Evolutionary conservation across 2,113 vertebrate species (phyloP).

Genomic region (Prionailurus bengalensis): DNA sequence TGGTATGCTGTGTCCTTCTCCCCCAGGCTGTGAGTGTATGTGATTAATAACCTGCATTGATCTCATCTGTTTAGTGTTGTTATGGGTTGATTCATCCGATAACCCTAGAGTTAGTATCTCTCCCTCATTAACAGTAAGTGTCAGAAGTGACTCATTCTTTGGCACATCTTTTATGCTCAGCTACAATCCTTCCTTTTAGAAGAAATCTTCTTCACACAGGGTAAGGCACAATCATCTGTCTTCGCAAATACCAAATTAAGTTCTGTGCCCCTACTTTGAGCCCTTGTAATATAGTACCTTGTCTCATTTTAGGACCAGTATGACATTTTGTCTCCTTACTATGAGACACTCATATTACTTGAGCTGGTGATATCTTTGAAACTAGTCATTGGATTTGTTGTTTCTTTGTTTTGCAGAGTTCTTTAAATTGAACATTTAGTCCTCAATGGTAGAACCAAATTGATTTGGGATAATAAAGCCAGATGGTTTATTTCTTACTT

Average conservation of each 20-base stretch:
- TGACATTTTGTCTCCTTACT: neutral
- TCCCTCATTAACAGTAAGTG: neutral
- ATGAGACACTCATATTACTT: neutral
- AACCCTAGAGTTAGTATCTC: rapidly evolving
- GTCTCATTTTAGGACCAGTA: neutral
- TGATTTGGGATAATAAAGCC: neutral
- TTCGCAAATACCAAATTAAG: neutral
- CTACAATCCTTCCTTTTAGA: neutral
- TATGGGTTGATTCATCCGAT: too few species aligned
- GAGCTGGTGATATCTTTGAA: neutral
- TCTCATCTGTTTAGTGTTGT: neutral
- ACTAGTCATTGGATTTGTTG: neutral
- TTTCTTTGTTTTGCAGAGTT: neutral
- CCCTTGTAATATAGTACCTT: neutral
- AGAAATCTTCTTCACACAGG: neutral
- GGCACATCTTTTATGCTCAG: neutral
- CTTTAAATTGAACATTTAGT: neutral
- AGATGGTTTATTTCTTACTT: constrained; percentile 9
- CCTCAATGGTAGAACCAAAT: neutral
- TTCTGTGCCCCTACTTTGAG: neutral
- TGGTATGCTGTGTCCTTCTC: neutral
- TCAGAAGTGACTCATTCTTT: neutral
- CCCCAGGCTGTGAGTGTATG: neutral
- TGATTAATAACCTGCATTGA: neutral
- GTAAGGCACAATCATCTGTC: neutral